Base-by-base conservation (phyloP, 2,113 vertebrate species). In the Ochotona curzoniae region DNA sequence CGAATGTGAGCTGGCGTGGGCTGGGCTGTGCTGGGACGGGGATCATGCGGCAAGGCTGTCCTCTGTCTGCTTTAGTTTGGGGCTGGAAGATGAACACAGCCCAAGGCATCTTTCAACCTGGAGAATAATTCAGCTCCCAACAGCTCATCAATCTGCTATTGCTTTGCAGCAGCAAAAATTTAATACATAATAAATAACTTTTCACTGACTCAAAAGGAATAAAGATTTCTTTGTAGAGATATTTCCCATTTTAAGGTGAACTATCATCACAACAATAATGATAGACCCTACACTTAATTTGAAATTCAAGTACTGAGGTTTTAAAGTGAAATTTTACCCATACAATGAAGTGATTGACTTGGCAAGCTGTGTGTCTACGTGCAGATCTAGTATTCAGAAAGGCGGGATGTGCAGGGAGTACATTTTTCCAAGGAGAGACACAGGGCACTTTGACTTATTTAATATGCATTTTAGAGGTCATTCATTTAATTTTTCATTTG, bases 151-250 rank as follows among this genome's bases (percentile, higher is more conserved):
- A 87, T 83, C 92, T 91, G 76, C 67, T 93, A 54, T 91, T 83
- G 85, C 88, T 83, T 88, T 90, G 74, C 79, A 90, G 85, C 57
- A 83, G 54, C 69, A 94, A 86, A 96, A 78, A 61, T 78, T 76
- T 94, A 95, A 90, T 96, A 94, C 60, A 61, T 83, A 90, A 93
- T 94, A 94, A 87, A 93, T 94, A 94, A 85, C 44, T 76, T 81
- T 91, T 86, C 69, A 54, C 35, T 66, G 28, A n/a, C 61, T 92
- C 69, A 61, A 79, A 93, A 80, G 66, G 44, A 88, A 83, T 74
- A 49, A 86, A 83, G 64, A 61, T 71, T 90, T 90, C 78, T 95
- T 85, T 86, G 74, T 90, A 86, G 80, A 85, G 88, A n/a, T 88
- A 67, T 63, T 94, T 88, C 25, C 18, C 26, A 76, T 86, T 78